A percentile compares a stretch with the other conserved stretches of the same genome.
These are phyloP conservation scores for Ia io DNA, from an alignment of 2,113 vertebrate genomes.

Conservation along the genomic window DNA sequence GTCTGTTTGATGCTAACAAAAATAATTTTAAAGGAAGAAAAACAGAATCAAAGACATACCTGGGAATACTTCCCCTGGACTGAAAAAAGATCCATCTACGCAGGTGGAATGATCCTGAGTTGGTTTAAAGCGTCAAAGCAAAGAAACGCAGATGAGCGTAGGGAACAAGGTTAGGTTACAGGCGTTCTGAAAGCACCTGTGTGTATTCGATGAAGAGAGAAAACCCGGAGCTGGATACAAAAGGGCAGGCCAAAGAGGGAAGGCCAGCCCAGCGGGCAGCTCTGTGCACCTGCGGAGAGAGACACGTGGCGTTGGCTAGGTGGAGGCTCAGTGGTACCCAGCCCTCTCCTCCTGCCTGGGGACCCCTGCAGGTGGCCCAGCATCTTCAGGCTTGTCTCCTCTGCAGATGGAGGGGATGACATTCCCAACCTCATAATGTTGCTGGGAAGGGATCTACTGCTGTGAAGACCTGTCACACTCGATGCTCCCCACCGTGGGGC, in stretches of 20 bases:
- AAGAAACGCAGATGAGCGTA: not conserved
- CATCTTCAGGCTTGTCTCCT: not conserved
- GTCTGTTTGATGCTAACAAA: not conserved
- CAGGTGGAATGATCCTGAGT: not conserved
- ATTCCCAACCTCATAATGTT: not conserved
- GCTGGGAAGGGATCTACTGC: not conserved
- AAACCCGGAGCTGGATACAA: no score
- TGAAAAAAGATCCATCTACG: not conserved
- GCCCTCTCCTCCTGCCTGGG: not conserved
- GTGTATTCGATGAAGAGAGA: not conserved
- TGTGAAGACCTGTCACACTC: no score
- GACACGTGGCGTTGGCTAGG: no score
- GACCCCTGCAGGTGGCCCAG: not conserved
- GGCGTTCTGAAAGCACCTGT: not conserved
- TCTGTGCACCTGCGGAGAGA: not conserved
- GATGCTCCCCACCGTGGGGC: accelerated
- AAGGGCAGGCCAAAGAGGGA: not conserved
- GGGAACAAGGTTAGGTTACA: not conserved
- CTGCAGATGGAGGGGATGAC: not conserved
- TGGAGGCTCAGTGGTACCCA: no score
- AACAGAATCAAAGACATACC: not conserved
- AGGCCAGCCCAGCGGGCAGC: no score
- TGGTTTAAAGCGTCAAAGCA: no score
- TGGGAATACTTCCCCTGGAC: not conserved
- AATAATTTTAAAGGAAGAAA: not conserved